Percentiles rank a stretch among this genome's conserved stretches.
Conservation (phyloP, 2,113 vertebrate genomes). For the Vulpes ferrilata region DNA sequence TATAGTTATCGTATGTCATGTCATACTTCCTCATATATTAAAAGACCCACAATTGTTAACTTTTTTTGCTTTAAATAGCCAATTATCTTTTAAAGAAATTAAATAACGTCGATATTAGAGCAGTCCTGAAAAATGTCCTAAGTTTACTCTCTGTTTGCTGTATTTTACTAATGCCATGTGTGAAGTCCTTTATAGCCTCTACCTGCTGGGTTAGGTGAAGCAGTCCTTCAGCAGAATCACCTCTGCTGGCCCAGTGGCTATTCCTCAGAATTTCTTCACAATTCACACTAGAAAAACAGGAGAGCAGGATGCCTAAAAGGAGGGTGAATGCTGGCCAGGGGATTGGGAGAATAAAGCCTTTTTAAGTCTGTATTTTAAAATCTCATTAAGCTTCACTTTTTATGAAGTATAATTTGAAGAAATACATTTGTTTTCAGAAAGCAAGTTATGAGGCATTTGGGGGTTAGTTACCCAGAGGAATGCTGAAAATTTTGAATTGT, state of each 20-base stretch:
- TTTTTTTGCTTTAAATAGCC: conserved; percentile 5
- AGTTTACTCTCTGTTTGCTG: neutral
- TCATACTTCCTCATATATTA: neutral
- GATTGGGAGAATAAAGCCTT: neutral
- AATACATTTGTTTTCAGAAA: conserved; percentile 13
- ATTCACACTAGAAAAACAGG: neutral
- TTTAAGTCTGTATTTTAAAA: neutral
- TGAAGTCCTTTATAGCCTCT: neutral
- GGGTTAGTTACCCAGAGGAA: neutral
- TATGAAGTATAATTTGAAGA: conserved; percentile 16
- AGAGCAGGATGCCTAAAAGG: neutral
- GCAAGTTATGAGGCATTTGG: neutral
- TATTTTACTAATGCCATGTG: neutral
- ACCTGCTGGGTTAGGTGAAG: neutral
- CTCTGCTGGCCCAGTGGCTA: neutral
- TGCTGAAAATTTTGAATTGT: conserved; percentile 36
- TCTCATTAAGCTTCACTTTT: neutral
- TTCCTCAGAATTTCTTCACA: neutral
- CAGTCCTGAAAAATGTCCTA: neutral
- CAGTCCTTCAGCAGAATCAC: neutral
- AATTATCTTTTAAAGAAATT: neutral
- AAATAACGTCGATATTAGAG: neutral
- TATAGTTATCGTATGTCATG: neutral
- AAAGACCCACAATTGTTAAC: neutral
- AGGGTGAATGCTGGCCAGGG: neutral